Evolutionary conservation across 2,888 invertebrate species (phyloP).

Genomic region (Campopleginae sp.): DNA sequence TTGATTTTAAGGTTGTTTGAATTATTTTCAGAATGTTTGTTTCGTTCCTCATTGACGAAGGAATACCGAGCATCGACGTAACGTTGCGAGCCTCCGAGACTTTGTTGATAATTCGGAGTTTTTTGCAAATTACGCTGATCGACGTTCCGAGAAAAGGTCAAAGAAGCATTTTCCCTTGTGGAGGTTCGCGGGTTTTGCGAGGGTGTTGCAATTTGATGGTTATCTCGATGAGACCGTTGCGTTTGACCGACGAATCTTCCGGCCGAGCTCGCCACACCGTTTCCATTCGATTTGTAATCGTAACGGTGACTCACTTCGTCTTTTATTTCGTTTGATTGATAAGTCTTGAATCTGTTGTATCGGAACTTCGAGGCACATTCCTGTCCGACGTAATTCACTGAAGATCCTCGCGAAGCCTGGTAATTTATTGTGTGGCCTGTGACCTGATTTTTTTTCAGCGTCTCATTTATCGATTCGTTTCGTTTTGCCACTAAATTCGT

Average conservation of each 20-base stretch:
- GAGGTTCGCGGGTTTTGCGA: conserved; percentile 62
- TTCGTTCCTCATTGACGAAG: conserved; percentile 76
- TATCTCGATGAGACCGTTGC: conserved; percentile 29
- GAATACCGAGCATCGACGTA: conserved; percentile 77
- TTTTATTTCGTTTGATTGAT: conserved; percentile 67
- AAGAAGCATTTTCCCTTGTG: conserved; percentile 68
- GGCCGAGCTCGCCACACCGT: conserved; percentile 47
- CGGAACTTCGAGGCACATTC: conserved; percentile 71
- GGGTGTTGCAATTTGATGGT: background rate
- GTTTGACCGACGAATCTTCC: conserved; percentile 70
- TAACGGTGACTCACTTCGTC: conserved; percentile 66
- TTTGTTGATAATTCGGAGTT: conserved; percentile 76
- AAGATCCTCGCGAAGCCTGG: background rate
- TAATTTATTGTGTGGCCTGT: conserved; percentile 11
- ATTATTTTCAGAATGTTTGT: conserved; percentile 69
- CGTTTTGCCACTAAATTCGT: conserved; percentile 16
- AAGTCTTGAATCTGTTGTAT: conserved; percentile 73
- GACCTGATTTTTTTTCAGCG: conserved; percentile 22
- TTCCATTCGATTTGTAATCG: conserved; percentile 71
- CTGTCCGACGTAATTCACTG: conserved; percentile 23
- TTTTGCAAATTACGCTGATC: conserved; percentile 69
- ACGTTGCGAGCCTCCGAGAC: conserved; percentile 71
- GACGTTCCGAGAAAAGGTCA: conserved; percentile 71
- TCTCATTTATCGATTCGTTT: conserved; percentile 44
- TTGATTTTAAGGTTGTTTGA: conserved; percentile 69